Base-by-base conservation (phyloP, 1,140 invertebrate species). In the Drosophila sechellia region DNA sequence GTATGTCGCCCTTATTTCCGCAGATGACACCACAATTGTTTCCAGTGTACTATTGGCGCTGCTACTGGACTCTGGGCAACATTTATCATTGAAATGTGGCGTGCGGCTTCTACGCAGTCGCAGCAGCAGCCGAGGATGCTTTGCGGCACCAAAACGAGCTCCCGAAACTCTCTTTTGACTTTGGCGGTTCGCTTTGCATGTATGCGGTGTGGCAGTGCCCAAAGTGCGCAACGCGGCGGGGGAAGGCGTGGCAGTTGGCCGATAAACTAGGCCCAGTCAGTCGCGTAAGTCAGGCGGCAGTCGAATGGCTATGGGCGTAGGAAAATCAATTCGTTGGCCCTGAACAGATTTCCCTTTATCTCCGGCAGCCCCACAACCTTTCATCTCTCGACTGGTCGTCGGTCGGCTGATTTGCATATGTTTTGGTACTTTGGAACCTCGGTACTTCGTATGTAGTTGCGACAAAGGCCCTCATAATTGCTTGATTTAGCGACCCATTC, bases 31-130 rank as follows among this genome's bases (percentile, higher is more conserved):
- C 27, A 8, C 11, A 5, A 13, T 56, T 56, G 31, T 61, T 12
- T 61, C 5, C 54, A 53, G 61, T 53, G 54, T 20, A 4, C 1
- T 2, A n/a, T 39, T 54, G 35, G 48, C 27, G 27, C 45, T 72
- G 70, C 42, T 20, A 22, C 58, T 66, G 64, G 50, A 52, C 74
- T 78, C 83, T 59, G 74, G 49, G 60, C 66, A 77, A 84, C 84
- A 89, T 89, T 89, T 89, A 89, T 89, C 84, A 89, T 89, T 89
- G 84, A 89, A 89, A 89, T 89, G 84, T 89, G 80, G 84, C 84
- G 84, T 79, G 76, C 81, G 74, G 81, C 54, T 65, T 81, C 69
- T 89, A 87, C 84, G 83, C 81, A 85, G 80, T 66, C 56, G 65
- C 58, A 25, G 48, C 57, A 37, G 57, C 50, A 66, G 68, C 63